These are phyloP conservation scores for Catagonus wagneri DNA, from an alignment of 2,113 vertebrate species.

Conservation along the genomic window DNA sequence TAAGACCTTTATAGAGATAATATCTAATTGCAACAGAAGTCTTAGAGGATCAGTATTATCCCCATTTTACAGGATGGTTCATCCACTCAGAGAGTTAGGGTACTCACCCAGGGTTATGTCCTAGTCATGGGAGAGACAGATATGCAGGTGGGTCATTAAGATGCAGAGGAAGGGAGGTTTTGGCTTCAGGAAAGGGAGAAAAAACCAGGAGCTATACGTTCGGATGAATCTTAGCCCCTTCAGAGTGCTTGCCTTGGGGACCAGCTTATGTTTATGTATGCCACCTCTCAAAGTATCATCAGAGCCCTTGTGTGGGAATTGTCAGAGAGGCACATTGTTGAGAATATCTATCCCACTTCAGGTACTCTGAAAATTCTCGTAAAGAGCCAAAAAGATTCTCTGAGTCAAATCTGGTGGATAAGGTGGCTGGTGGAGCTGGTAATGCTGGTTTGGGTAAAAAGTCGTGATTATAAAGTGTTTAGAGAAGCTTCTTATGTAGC, in stretches of 20 bases:
- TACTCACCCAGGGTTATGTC: neutral
- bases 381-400: neutral
- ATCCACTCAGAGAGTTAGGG: neutral
- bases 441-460: constrained; percentile 9
- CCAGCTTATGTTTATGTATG: neutral
- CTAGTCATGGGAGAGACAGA: neutral
- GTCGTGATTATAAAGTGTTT: neutral
- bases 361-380: neutral
- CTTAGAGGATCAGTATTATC: neutral
- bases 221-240: neutral
- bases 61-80: neutral
- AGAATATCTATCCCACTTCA: neutral
- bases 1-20: neutral
- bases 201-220: neutral
- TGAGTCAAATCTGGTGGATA: neutral
- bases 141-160: neutral
- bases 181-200: constrained; percentile 30
- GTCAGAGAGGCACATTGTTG: constrained; percentile 23
- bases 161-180: neutral
- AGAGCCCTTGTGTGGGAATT: neutral
- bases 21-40: neutral
- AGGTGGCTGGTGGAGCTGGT: neutral
- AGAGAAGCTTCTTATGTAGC: neutral
- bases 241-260: neutral
- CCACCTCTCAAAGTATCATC: neutral